A percentile compares a stretch with the other conserved stretches of the same genome.
These are phyloP conservation scores for Grus americana DNA, from an alignment of 2,113 vertebrate species.

Conservation along the genomic window DNA sequence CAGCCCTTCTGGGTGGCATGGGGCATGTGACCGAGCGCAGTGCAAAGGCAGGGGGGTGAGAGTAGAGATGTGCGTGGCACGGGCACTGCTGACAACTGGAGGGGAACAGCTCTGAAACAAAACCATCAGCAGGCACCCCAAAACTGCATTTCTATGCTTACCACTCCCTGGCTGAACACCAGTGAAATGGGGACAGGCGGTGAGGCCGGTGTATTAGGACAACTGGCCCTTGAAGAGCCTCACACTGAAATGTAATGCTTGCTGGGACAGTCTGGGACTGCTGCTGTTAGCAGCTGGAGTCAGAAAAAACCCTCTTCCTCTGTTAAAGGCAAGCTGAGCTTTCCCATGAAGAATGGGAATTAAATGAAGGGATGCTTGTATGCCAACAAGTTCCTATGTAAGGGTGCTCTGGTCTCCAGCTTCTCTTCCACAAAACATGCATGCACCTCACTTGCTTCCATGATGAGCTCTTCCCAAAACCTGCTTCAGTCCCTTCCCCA, in stretches of 20 bases:
- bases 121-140: too few relatives aligned
- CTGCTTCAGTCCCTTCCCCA: neutral
- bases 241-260: neutral
- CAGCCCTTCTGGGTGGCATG: neutral
- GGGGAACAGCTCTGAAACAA: neutral
- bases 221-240: too few relatives aligned
- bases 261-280: neutral
- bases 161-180: neutral
- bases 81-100: neutral
- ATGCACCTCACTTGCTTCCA: neutral
- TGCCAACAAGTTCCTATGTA: neutral
- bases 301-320: neutral
- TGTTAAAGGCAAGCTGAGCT: neutral
- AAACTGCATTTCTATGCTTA: neutral
- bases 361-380: neutral
- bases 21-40: rapidly evolving
- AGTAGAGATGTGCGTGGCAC: rapidly evolving
- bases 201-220: neutral
- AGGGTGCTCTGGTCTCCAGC: neutral
- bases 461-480: neutral
- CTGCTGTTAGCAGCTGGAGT: neutral
- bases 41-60: neutral
- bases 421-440: neutral
- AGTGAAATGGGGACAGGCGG: neutral
- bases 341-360: neutral